These are phyloP conservation scores for Musca domestica DNA, from an alignment of 1,140 invertebrate genomes.

Conservation along the genomic window DNA sequence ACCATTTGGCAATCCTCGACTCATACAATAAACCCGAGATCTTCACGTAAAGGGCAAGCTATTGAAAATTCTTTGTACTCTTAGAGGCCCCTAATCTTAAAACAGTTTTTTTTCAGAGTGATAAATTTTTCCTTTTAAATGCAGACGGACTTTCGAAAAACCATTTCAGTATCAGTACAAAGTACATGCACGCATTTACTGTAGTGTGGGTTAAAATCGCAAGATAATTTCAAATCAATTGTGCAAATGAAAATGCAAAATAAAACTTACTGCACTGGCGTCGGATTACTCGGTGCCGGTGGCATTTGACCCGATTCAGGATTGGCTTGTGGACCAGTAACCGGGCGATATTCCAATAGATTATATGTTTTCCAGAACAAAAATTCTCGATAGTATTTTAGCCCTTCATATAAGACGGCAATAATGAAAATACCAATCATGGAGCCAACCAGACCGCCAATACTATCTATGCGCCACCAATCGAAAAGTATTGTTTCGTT, in stretches of 20 bases:
- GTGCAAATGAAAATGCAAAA: constrained; percentile 9
- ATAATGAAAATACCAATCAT: constrained; percentile 83
- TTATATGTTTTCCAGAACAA: constrained; percentile 81
- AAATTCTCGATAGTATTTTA: constrained; percentile 87
- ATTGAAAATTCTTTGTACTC: too few relatives aligned
- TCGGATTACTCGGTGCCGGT: constrained; percentile 40
- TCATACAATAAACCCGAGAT: too few relatives aligned
- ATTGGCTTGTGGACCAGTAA: constrained; percentile 66
- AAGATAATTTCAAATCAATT: constrained; percentile 1
- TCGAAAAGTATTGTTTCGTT: constrained; percentile 75
- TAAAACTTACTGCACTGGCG: constrained; percentile 67
- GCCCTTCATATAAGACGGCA: constrained; percentile 83
- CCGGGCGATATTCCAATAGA: constrained; percentile 66
- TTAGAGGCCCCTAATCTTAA: too few relatives aligned
- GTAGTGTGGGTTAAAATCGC: neutral
- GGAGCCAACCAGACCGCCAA: constrained; percentile 76
- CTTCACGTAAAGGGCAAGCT: too few relatives aligned
- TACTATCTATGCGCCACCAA: constrained; percentile 70
- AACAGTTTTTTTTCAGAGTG: too few relatives aligned
- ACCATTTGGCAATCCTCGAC: too few relatives aligned
- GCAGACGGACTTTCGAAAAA: too few relatives aligned
- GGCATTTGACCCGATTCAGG: constrained; percentile 43
- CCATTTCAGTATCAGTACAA: neutral
- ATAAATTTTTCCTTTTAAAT: too few relatives aligned
- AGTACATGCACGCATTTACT: neutral